phyloP scores from a whole-genome alignment of 2,797 vertebrate genomes.

The Sebastolobus alascanus region DNA sequence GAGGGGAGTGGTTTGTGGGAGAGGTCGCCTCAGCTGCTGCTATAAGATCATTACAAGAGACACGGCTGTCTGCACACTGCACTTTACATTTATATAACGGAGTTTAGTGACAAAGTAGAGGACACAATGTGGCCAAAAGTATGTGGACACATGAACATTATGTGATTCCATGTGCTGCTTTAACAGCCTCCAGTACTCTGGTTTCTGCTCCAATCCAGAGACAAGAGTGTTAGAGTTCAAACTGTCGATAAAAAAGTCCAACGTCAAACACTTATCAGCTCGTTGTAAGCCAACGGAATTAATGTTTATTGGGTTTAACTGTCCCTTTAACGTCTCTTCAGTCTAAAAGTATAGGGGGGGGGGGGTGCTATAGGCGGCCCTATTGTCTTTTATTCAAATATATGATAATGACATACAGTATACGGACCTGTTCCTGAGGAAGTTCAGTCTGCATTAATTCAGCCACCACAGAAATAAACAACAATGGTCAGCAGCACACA shows the following conservation, averaged over 20 bases:
- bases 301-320: background rate
- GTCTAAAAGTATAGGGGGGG: background rate
- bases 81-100: conserved; percentile 21
- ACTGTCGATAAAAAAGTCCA: too few species aligned
- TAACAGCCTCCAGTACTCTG: too few species aligned
- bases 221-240: too few species aligned
- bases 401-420: background rate
- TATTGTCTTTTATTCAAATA: background rate
- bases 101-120: background rate
- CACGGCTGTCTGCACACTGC: conserved; percentile 11
- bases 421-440: background rate
- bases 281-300: too few species aligned
- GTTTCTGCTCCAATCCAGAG: too few species aligned
- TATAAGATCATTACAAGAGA: conserved; percentile 49
- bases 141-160: background rate
- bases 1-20: conserved; percentile 17
- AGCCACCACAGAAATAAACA: conserved; percentile 24
- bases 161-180: background rate
- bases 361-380: background rate
- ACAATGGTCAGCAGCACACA: conserved; percentile 16
- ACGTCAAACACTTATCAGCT: too few species aligned
- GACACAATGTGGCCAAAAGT: background rate
- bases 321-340: background rate
- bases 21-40: conserved; percentile 40
- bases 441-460: conserved; percentile 14